Conservation (phyloP, 1,140 invertebrate species). For the Dufourea novaeangliae region DNA sequence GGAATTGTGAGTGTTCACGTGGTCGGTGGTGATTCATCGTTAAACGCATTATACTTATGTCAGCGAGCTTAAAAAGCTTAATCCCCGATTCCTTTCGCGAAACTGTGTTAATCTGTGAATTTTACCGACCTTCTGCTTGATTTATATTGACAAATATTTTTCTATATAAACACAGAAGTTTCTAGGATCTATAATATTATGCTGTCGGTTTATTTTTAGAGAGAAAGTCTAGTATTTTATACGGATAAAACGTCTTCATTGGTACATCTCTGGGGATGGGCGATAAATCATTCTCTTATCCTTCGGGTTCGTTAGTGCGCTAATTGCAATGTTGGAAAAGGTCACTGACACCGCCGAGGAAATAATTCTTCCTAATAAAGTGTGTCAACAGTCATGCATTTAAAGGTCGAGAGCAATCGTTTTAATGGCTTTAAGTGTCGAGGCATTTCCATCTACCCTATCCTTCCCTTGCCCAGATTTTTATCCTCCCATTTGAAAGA, state of each 20-base stretch:
- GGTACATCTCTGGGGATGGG: too few relatives aligned
- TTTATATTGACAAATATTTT: background rate
- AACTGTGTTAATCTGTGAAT: background rate
- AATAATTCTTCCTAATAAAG: slow-evolving; percentile 34
- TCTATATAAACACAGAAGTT: background rate
- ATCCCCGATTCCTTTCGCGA: background rate
- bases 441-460: slow-evolving; percentile 10
- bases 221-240: background rate
- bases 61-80: background rate
- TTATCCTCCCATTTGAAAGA: too few relatives aligned
- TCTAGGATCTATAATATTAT: background rate
- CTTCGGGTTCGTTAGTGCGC: slow-evolving; percentile 1
- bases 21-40: slow-evolving; percentile 18
- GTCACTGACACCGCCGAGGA: slow-evolving; percentile 11
- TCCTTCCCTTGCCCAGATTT: background rate
- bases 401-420: slow-evolving; percentile 37
- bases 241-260: background rate
- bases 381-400: slow-evolving; percentile 34
- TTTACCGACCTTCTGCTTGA: background rate
- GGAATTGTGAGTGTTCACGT: background rate
- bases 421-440: slow-evolving; percentile 11
- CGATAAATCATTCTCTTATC: slow-evolving; percentile 24
- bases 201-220: background rate
- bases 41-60: slow-evolving; percentile 33
- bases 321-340: slow-evolving; percentile 34